These are phyloP conservation scores for Nomada ferruginata DNA, from an alignment of 2,888 invertebrate genomes.

Conservation along the genomic window DNA sequence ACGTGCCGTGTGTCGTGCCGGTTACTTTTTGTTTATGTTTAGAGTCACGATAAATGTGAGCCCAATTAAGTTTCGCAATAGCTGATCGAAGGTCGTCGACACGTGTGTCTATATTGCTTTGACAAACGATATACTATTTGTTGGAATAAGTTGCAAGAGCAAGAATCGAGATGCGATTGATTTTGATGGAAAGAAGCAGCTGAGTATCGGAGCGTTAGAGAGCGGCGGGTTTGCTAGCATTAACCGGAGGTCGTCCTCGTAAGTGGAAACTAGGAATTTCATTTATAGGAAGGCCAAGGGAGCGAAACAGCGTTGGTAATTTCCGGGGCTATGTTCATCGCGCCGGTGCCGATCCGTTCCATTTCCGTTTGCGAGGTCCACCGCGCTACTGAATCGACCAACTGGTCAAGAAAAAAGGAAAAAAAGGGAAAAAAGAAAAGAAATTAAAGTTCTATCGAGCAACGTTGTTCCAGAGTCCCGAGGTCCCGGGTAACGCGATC, in stretches of 20 bases:
- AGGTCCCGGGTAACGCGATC: too few relatives aligned
- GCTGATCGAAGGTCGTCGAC: background rate
- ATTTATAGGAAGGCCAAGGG: conserved; percentile 39
- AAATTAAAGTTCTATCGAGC: conserved; percentile 45
- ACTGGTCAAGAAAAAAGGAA: background rate
- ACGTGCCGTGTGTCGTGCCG: background rate
- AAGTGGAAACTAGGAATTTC: conserved; percentile 45
- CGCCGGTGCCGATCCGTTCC: conserved; percentile 55
- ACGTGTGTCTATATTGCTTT: too few relatives aligned
- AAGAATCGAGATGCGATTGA: background rate
- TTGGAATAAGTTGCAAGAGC: background rate
- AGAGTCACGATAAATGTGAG: conserved; percentile 8
- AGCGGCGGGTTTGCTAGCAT: conserved; percentile 2
- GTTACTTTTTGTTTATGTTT: conserved; percentile 13
- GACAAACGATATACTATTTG: too few relatives aligned
- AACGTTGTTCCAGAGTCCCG: background rate
- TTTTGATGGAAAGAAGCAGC: background rate
- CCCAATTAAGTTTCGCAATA: conserved; percentile 1
- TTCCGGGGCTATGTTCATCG: conserved; percentile 68
- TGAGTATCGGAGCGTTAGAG: background rate
- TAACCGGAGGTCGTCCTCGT: conserved; percentile 23
- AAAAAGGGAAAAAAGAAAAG: conserved; percentile 3
- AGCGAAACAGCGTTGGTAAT: conserved; percentile 62
- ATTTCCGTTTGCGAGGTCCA: conserved; percentile 61
- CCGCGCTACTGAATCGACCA: conserved; percentile 15